phyloP scores from a whole-genome alignment of 2,888 invertebrate species.

The Malachius bipustulatus region DNA sequence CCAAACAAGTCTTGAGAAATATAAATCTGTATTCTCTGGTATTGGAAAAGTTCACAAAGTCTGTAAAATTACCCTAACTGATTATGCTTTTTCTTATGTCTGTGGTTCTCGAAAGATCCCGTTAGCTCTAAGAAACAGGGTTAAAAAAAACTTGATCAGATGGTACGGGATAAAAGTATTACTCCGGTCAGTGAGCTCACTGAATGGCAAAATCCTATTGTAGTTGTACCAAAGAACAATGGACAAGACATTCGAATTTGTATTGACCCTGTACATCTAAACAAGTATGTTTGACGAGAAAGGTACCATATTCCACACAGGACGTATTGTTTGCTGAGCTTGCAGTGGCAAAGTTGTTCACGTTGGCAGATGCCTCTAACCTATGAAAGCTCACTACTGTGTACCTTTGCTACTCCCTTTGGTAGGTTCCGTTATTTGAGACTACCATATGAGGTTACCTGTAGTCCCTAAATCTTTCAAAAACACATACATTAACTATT shows the following conservation, averaged over 20 bases:
- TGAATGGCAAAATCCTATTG: constrained; percentile 1
- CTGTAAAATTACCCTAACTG: background rate
- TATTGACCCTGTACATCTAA: background rate
- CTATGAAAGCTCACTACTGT: constrained; percentile 12
- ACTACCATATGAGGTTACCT: constrained; percentile 8
- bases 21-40: background rate
- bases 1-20: too few relatives aligned
- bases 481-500: constrained; percentile 8
- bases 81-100: background rate
- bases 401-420: constrained; percentile 9
- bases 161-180: background rate
- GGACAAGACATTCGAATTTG: background rate
- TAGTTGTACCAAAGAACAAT: constrained; percentile 1
- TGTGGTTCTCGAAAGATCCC: background rate
- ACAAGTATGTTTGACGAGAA: background rate
- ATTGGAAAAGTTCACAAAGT: background rate
- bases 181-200: background rate
- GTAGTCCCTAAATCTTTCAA: constrained; percentile 11
- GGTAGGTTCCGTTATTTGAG: constrained; percentile 10
- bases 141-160: constrained; percentile 1
- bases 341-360: constrained; percentile 7
- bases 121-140: background rate
- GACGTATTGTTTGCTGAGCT: constrained; percentile 9
- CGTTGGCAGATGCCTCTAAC: constrained; percentile 14
- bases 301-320: constrained; percentile 7